Base-by-base conservation (phyloP, 2,888 invertebrate species). In the Trichopoda pennipes region DNA sequence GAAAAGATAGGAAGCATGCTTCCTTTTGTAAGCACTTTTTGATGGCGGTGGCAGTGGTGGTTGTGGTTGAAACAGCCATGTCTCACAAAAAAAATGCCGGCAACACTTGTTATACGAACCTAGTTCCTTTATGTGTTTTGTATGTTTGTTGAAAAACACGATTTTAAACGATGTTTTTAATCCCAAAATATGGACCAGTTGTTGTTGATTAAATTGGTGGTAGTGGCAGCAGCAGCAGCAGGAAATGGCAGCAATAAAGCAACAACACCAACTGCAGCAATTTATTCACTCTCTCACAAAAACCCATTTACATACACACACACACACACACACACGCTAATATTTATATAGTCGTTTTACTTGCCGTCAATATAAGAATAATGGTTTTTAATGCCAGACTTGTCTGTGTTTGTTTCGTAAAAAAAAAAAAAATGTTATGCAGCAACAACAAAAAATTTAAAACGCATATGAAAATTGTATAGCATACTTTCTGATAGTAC, bases 51-150 rank as follows among this genome's bases (percentile, higher is more conserved):
- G 23, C 16, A 35, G 16, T 51, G 17, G 42, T 47, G n/a, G 56
- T 47, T 44, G 14, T 38, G 38, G 38, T 53, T 21, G 21, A 19
- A 61, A 58, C 73, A 68, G 44, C 14, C 72, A 76, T 77, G 23
- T 55, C 19, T 42, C 28, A 28, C 51, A 53, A 21, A 32, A 38
- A 69, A 79, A 73, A 79, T 68, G 79, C 79, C 79, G 79, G 79
- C 79, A 79, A 79, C 79, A 72, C 79, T 73, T 73, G 79, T 79
- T 73, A 73, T 61, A 77, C 72, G 73, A 73, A 66, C 66, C 49
- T 28, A 49, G 21, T 47, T 47, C 53, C 47, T 56, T 32, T 55
- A 10, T 55, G 16, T 19, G 49, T 32, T n/a, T n/a, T 47, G 53
- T 23, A 19, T 74, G 53, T 63, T 53, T 55, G 16, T 56, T 44